Evolutionary conservation across 2,113 vertebrate species (phyloP).

Genomic region (Lagopus leucura): DNA sequence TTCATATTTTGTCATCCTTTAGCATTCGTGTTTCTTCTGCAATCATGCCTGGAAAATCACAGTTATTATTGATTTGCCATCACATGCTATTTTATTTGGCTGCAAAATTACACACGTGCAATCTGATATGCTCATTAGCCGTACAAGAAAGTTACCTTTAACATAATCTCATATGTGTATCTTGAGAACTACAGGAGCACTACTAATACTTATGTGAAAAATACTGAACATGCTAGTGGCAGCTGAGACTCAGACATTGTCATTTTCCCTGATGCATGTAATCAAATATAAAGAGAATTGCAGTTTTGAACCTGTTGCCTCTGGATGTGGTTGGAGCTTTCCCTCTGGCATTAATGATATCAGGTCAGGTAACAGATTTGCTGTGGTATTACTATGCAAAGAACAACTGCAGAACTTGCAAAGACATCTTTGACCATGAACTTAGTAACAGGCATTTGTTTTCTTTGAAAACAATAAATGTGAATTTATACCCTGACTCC

Average conservation of each 20-base stretch:
- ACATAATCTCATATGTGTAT: neutral
- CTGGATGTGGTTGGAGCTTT: neutral
- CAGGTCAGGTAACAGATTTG: neutral
- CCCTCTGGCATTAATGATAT: neutral
- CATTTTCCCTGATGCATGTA: neutral
- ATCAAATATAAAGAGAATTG: neutral
- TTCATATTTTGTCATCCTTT: neutral
- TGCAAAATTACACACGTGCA: neutral
- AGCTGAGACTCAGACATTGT: neutral
- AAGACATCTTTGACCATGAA: neutral
- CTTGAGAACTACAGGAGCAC: neutral
- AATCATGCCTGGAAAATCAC: neutral
- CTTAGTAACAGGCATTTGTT: neutral
- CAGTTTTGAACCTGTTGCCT: neutral
- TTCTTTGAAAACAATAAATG: neutral
- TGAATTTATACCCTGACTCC: neutral
- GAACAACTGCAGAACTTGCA: neutral
- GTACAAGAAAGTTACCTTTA: neutral
- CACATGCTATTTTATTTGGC: neutral
- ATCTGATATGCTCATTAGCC: neutral
- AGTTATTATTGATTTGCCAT: neutral
- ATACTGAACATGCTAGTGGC: neutral
- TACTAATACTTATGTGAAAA: neutral
- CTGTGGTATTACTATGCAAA: neutral
- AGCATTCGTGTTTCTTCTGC: neutral